Base-by-base conservation (phyloP, 2,113 vertebrate species). In the Aegotheles bennettii region DNA sequence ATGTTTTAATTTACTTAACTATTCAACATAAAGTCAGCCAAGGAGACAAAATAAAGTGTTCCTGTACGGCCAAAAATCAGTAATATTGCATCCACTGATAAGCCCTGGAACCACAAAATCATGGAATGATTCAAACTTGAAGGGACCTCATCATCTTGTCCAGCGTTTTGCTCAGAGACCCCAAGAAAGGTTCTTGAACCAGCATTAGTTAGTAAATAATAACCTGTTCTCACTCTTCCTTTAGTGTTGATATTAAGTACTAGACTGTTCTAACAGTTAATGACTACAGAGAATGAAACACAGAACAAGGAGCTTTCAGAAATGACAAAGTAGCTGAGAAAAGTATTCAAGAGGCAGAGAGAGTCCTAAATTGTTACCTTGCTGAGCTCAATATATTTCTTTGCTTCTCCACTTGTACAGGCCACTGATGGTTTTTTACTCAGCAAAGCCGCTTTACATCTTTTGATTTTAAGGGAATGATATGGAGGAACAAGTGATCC, bases 401-500 rank as follows among this genome's bases (percentile, higher is more conserved):
- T 98, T 84, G 98, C 96, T 83, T 98, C 98, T 87, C 97, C 97
- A 77, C 91, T 97, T 82, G 96, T 33, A 78, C 94, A 94, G 43
- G 97, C 65, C 42, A 90, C 85, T 21, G 94, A 82, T 24, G 78
- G 35, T 88, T 97, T 99, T 97, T 98, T 98, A 92, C 96, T 98
- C 63, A 99, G 96, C 96, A 98, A 93, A 87, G 98, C 92, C n/a
- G 98, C 97, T 98, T 98, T 99, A 84, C 98, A 97, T 48, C 99
- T 98, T 93, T 96, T 97, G 57, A 98, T 97, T 87, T 98, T 98
- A 56, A 98, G 93, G 56, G 97, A 97, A 89, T 98, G 97, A 89
- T 91, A 98, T 20, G 98, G 97, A 69, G 98, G 98, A 84, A 99
- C 87, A 95, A 99, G 98, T 36, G 99, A 99, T 88, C 99, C 99